phyloP scores from a whole-genome alignment of 2,797 vertebrate genomes.

The Trichosurus vulpecula region DNA sequence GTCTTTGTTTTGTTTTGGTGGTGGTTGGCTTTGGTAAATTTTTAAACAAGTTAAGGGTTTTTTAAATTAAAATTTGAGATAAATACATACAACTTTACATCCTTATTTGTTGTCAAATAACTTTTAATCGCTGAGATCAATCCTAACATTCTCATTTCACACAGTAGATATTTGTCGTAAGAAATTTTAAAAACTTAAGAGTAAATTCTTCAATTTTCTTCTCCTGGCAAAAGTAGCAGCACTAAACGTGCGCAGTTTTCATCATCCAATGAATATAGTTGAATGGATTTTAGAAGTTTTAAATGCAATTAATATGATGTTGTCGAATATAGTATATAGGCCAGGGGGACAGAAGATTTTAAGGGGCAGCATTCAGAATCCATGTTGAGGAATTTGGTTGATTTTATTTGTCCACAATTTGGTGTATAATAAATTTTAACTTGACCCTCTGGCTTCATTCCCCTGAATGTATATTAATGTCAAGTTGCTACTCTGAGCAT shows the following conservation, averaged over 20 bases:
- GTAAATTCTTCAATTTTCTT: constrained; percentile 27
- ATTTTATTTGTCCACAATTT: constrained; percentile 24
- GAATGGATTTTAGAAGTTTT: not conserved
- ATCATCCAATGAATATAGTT: not conserved
- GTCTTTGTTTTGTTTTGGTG: constrained; percentile 53
- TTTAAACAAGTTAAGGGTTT: constrained; percentile 7
- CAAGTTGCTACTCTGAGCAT: constrained; percentile 27
- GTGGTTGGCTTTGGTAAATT: constrained; percentile 27
- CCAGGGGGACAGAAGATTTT: not conserved
- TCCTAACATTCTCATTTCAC: not conserved
- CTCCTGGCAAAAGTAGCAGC: constrained; percentile 6
- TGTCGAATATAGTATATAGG: constrained; percentile 20
- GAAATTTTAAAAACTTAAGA: constrained; percentile 43
- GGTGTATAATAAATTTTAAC: not conserved
- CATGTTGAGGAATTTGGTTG: constrained; percentile 16
- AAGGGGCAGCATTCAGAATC: constrained; percentile 12
- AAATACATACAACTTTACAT: constrained; percentile 9
- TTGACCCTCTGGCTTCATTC: constrained; percentile 2
- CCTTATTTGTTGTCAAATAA: constrained; percentile 28
- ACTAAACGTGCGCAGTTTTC: constrained; percentile 1
- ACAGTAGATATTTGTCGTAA: constrained; percentile 6
- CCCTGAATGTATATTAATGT: not conserved
- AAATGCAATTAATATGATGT: not conserved
- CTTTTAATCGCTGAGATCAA: not conserved
- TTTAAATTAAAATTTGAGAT: constrained; percentile 50